These are phyloP conservation scores for Stichodactyla helianthus DNA, from an alignment of 64 coral and sea anemone genomes.

Conservation along the genomic window DNA sequence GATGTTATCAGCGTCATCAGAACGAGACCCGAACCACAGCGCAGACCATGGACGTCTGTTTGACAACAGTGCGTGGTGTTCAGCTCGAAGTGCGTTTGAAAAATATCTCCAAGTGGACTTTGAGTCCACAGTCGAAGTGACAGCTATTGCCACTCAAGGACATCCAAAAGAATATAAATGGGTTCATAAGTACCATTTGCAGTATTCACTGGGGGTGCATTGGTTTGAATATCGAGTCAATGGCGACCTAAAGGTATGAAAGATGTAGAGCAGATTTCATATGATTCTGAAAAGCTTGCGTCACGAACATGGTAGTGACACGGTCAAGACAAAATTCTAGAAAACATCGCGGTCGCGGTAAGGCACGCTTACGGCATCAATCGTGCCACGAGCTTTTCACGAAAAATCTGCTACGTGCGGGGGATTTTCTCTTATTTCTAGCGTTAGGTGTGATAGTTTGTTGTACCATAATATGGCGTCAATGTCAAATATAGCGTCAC, in stretches of 20 bases:
- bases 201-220: constrained; percentile 50
- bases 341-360: too few species aligned
- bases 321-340: too few species aligned
- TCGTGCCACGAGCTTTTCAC: too few species aligned
- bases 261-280: background rate
- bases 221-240: constrained; percentile 63
- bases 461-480: too few species aligned
- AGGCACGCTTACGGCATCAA: too few species aligned
- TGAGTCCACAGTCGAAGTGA: constrained; percentile 41
- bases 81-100: constrained; percentile 48
- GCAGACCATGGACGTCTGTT: constrained; percentile 64
- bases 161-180: constrained; percentile 76
- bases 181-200: constrained; percentile 43
- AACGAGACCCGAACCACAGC: constrained; percentile 43
- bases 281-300: too few species aligned
- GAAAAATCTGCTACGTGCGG: too few species aligned
- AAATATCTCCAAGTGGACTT: constrained; percentile 87
- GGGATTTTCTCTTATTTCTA: too few species aligned
- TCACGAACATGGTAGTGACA: too few species aligned
- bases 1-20: constrained; percentile 63
- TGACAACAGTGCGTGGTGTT: constrained; percentile 80
- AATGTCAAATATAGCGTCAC: too few species aligned
- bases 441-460: too few species aligned
- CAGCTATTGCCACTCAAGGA: constrained; percentile 71
- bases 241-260: constrained; percentile 30